Percentiles rank a stretch among this genome's conserved stretches.
Evolutionary conservation across 2,888 invertebrate species (phyloP).

Genomic region (Empis livida): DNA sequence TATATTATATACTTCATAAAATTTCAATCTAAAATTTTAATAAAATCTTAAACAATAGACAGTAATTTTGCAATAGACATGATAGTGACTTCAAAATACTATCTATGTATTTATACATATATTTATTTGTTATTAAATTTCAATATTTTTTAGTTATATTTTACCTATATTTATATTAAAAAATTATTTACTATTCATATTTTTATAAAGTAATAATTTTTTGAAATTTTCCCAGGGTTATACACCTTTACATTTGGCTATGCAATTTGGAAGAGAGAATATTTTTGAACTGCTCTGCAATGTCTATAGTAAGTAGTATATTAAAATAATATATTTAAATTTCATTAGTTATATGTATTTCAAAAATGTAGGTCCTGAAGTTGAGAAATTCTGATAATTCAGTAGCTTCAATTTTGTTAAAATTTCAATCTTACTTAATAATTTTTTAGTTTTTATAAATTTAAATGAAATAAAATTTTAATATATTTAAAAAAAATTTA

Average conservation of each 20-base stretch:
- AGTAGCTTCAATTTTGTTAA: background rate
- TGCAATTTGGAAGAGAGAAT: slow-evolving; percentile 79
- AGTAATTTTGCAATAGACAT: no score
- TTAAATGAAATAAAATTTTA: background rate
- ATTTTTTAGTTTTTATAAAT: background rate
- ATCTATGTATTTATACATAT: no score
- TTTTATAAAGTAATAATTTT: background rate
- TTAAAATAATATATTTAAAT: background rate
- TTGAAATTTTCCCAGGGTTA: slow-evolving; percentile 61
- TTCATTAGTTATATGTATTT: background rate
- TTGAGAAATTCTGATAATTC: background rate
- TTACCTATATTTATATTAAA: no score
- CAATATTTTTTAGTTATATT: no score
- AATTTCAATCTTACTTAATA: background rate
- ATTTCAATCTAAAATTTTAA: no score
- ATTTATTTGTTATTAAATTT: no score
- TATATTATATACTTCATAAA: no score
- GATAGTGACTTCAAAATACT: no score
- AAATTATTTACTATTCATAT: no score
- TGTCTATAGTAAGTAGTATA: slow-evolving; percentile 65
- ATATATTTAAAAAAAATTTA: background rate
- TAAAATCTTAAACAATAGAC: no score
- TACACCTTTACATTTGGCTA: slow-evolving; percentile 84
- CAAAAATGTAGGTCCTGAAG: background rate
- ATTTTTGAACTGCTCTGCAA: slow-evolving; percentile 79